These are phyloP conservation scores for Styela plicata DNA, from an alignment of 23 tunicate genomes.

Conservation along the genomic window DNA sequence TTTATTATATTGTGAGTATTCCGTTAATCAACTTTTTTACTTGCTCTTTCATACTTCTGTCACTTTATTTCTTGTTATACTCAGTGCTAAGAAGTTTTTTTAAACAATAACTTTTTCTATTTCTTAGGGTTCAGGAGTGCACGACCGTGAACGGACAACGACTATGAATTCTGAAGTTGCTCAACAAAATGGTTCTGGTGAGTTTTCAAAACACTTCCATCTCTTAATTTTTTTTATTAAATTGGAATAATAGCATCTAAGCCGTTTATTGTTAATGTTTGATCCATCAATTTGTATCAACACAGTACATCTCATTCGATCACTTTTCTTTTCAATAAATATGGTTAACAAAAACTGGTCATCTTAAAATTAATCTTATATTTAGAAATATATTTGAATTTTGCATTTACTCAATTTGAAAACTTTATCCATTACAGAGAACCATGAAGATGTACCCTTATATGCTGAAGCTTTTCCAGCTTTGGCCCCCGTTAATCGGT, in stretches of 20 bases:
- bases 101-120: no score
- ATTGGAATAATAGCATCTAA: no score
- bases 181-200: slow-evolving; percentile 35
- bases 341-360: no score
- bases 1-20: slow-evolving; percentile 38
- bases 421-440: slow-evolving; percentile 12
- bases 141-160: slow-evolving; percentile 85
- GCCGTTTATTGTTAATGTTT: no score
- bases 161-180: slow-evolving; percentile 83
- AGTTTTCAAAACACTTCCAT: not conserved
- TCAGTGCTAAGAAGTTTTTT: no score
- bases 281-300: no score
- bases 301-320: no score
- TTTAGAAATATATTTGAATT: not conserved
- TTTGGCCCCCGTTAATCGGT: slow-evolving; percentile 34
- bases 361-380: not conserved
- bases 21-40: no score
- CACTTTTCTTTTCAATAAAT: no score
- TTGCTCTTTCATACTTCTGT: no score
- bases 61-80: no score
- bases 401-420: not conserved
- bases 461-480: slow-evolving; percentile 97
- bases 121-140: slow-evolving; percentile 62
- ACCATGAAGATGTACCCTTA: slow-evolving; percentile 55
- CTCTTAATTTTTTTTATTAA: slow-evolving; percentile 11